Evolutionary conservation across 2,113 vertebrate species (phyloP).

Genomic region (Grantiella picta): DNA sequence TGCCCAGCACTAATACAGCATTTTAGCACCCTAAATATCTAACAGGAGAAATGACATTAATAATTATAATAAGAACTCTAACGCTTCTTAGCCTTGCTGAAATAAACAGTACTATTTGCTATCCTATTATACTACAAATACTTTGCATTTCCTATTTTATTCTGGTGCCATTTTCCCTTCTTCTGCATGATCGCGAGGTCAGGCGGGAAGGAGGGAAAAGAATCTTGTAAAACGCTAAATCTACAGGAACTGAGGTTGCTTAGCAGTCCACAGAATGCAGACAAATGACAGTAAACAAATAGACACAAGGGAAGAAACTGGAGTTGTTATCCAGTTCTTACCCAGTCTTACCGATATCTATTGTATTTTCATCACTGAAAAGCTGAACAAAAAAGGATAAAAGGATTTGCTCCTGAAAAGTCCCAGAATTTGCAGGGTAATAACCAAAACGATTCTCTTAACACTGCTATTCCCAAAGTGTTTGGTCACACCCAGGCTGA

Average conservation of each 20-base stretch:
- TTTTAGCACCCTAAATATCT: not conserved
- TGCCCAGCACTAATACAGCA: not conserved
- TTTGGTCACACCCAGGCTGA: not conserved
- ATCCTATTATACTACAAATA: not conserved
- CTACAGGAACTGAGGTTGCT: not conserved
- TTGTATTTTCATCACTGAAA: not conserved
- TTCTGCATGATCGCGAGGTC: not conserved
- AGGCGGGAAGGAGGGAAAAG: not conserved
- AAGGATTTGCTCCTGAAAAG: not conserved
- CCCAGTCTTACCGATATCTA: not conserved
- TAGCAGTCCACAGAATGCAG: not conserved
- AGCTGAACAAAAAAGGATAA: not conserved
- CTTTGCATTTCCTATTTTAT: not conserved
- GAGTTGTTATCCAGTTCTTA: not conserved
- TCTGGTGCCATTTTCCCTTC: not conserved
- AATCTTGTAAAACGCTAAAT: not conserved
- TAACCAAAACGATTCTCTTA: not conserved
- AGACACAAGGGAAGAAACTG: not conserved
- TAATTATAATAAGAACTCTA: not conserved
- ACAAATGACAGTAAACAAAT: not conserved
- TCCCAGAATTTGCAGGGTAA: not conserved
- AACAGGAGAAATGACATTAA: not conserved
- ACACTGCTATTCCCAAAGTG: too few relatives aligned
- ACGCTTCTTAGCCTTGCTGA: not conserved
- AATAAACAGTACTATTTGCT: not conserved